Conservation (phyloP, 2,888 invertebrate genomes). For the Agrilus cyanescens region DNA sequence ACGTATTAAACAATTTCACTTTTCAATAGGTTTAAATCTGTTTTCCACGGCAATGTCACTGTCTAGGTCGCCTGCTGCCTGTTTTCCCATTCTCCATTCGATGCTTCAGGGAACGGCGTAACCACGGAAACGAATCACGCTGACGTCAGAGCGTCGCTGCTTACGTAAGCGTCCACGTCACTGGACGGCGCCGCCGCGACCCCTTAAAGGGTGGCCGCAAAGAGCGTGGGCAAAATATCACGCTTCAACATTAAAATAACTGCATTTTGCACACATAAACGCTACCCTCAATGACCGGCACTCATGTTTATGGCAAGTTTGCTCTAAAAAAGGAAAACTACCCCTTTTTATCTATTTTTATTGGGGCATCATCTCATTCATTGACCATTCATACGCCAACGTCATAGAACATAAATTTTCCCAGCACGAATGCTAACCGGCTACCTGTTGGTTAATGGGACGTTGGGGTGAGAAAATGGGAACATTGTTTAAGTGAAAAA, state of each 20-base stretch:
- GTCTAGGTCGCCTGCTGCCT: slow-evolving; percentile 19
- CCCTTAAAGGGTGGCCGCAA: slow-evolving; percentile 17
- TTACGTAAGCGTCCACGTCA: slow-evolving; percentile 25
- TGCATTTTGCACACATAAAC: slow-evolving; percentile 8
- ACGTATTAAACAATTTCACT: slow-evolving; percentile 13
- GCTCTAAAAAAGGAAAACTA: too few relatives aligned
- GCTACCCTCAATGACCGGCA: slow-evolving; percentile 1
- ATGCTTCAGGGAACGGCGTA: slow-evolving; percentile 11
- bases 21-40: slow-evolving; percentile 10
- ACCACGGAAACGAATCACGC: slow-evolving; percentile 20
- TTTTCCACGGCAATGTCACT: slow-evolving; percentile 19
- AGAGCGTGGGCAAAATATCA: slow-evolving; percentile 16
- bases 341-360: too few relatives aligned
- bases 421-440: too few relatives aligned
- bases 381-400: too few relatives aligned
- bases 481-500: too few relatives aligned
- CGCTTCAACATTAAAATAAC: too few relatives aligned
- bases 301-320: too few relatives aligned
- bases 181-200: slow-evolving; percentile 22
- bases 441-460: too few relatives aligned
- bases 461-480: too few relatives aligned
- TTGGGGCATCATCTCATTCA: too few relatives aligned
- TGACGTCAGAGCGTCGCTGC: slow-evolving; percentile 21
- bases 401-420: too few relatives aligned
- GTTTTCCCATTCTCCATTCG: slow-evolving; percentile 23